Evolutionary conservation across 37 sponge, comb jelly and placozoan species (phyloP).

Genomic region (Diacarnus erythraeanus): DNA sequence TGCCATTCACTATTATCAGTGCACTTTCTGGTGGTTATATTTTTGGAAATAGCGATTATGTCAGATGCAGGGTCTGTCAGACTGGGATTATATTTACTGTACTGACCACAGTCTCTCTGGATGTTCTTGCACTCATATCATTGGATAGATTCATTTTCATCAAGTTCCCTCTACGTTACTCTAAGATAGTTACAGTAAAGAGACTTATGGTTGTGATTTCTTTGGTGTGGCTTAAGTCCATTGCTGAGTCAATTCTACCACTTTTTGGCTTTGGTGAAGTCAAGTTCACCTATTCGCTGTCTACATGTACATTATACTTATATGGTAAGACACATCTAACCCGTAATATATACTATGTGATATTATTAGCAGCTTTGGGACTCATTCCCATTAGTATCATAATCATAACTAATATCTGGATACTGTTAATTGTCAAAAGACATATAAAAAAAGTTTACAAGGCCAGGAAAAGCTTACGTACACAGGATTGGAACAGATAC

Average conservation of each 20-base stretch:
- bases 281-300: conserved; percentile 21
- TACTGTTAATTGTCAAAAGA: conserved; percentile 16
- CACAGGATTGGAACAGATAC: not conserved
- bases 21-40: conserved; percentile 12
- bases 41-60: conserved; percentile 38
- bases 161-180: conserved; percentile 40
- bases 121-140: conserved; percentile 46
- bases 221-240: conserved; percentile 14
- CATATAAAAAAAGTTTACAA: conserved; percentile 11
- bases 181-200: conserved; percentile 1
- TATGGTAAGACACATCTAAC: not conserved
- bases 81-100: conserved; percentile 14
- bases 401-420: conserved; percentile 32
- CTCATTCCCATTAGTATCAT: conserved; percentile 42
- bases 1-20: conserved; percentile 20
- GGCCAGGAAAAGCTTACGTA: not conserved
- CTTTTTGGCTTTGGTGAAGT: conserved; percentile 59
- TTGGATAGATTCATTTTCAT: conserved; percentile 48
- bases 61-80: conserved; percentile 44
- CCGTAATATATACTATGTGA: conserved; percentile 38
- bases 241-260: conserved; percentile 24
- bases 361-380: conserved; percentile 16
- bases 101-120: conserved; percentile 18
- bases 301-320: conserved; percentile 3
- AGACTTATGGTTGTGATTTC: not conserved